Evolutionary conservation across 2,888 invertebrate species (phyloP), one percentile per base, ranked within the genome.

Genomic region (Hipparchia sbordonii): DNA sequence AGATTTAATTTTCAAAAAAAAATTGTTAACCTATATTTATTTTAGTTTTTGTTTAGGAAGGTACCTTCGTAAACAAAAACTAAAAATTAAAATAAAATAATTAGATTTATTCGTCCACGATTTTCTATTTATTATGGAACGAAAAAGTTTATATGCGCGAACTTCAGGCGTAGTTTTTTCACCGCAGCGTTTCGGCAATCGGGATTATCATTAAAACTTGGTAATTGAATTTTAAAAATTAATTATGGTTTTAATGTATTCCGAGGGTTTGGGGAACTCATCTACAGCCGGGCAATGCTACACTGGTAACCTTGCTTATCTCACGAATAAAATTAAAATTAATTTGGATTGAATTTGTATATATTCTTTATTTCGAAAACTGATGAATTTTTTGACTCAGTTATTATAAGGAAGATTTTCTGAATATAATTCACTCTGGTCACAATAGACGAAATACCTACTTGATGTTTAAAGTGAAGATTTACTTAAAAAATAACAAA

Each of bases 221-320:
- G 48, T 76, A 77, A 82, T 81, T 79, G 80, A 81, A 79, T 79
- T 81, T 82, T 77, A 76, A 81, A 80, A 79, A 79, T 80, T 80
- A 81, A 82, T 81, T 80, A 77, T 54, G 23, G 67, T 70, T 60
- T 67, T 76, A 77, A 76, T 76, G 74, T 76, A 77, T 76, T 76
- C 70, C n/a, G 63, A 48, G 72, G 67, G 59, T 74, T 71, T 57
- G 67, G 65, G 65, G 66, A 71, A 69, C 72, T 73, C 70, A 72
- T 70, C 75, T 74, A 59, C 61, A 59, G 45, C 62, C 69, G 72
- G 63, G 70, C 74, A 6, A 70, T 78, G 76, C 74, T 75, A 67
- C 69, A 72, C 71, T 72, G 48, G 73, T 56, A 66, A 52, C 71
- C 71, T 70, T 73, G 75, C n/a, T 68, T 8, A 70, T 69, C 72